Conservation (phyloP, 2,113 vertebrate species). For the Rhipidura dahli region DNA sequence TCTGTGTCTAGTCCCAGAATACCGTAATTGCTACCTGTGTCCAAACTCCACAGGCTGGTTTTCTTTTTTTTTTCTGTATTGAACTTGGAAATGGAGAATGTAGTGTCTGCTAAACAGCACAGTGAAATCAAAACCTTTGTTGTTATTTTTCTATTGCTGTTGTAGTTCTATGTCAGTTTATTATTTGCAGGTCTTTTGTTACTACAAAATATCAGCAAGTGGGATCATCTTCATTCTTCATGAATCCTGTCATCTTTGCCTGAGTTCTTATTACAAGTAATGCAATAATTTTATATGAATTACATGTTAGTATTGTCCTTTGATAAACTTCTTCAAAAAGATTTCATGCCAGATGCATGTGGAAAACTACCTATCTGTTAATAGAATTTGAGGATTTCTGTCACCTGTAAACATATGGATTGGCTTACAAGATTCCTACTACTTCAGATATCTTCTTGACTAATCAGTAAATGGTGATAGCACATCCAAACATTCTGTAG, state of each 20-base stretch:
- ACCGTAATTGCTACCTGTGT: background rate
- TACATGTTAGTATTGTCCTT: background rate
- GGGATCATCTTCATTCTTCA: background rate
- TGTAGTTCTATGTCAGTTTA: background rate
- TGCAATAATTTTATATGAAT: background rate
- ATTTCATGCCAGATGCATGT: background rate
- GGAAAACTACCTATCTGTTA: background rate
- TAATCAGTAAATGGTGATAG: background rate
- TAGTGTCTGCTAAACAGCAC: background rate
- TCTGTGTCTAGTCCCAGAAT: background rate
- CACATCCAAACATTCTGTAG: background rate
- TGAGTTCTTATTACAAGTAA: background rate
- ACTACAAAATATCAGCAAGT: background rate
- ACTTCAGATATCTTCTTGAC: background rate
- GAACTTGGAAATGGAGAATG: background rate
- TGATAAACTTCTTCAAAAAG: background rate
- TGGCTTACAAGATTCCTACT: background rate
- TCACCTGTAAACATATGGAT: background rate
- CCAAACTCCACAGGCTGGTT: background rate
- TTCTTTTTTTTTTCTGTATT: background rate
- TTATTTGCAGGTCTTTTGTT: background rate
- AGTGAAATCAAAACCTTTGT: background rate
- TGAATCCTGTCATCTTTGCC: background rate
- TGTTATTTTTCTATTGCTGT: background rate
- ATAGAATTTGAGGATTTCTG: background rate